Conservation (phyloP, 2,113 vertebrate genomes). For the Spermophilus dauricus region DNA sequence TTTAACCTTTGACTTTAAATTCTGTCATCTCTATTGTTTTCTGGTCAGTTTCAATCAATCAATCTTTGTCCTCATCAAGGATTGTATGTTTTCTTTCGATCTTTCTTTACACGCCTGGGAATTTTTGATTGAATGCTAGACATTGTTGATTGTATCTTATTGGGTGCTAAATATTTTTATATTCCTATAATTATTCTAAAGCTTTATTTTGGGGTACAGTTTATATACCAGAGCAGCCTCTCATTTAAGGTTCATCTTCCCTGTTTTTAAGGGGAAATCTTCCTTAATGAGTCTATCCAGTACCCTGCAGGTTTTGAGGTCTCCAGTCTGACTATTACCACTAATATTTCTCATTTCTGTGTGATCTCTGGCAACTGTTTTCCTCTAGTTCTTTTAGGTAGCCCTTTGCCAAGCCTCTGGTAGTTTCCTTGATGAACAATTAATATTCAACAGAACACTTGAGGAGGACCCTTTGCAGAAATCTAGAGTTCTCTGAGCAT, state of each 20-base stretch:
- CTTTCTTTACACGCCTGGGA: background rate
- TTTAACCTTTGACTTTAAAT: background rate
- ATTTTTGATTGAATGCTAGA: background rate
- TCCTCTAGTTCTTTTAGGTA: background rate
- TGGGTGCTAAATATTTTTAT: background rate
- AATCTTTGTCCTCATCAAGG: background rate
- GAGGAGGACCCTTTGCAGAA: background rate
- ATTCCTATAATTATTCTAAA: background rate
- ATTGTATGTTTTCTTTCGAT: background rate
- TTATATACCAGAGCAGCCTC: background rate
- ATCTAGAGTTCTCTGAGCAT: background rate
- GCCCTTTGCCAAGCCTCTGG: background rate
- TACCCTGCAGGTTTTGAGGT: background rate
- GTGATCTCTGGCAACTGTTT: background rate
- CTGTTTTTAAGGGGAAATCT: background rate
- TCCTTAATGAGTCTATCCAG: background rate
- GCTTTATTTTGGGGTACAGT: background rate
- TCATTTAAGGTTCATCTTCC: background rate
- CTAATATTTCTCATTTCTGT: background rate
- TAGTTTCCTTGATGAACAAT: background rate
- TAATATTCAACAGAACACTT: background rate
- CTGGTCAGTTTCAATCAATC: background rate
- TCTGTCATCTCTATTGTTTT: background rate
- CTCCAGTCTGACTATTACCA: background rate
- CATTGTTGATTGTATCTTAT: background rate